Base-by-base conservation (phyloP, 2,113 vertebrate genomes). In the Dinomys branickii region DNA sequence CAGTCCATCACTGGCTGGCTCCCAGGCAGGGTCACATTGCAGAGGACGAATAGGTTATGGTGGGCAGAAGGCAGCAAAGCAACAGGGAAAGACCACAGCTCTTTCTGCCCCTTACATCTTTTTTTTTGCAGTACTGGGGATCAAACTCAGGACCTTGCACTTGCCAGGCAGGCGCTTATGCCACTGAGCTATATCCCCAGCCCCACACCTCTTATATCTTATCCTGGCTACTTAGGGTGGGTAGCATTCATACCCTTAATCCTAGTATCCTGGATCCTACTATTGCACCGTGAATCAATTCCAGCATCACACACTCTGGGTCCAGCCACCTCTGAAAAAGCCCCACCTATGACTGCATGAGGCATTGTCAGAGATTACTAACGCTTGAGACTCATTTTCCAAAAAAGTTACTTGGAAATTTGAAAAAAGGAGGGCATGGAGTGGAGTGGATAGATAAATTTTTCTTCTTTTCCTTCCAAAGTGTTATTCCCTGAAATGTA, bases 401-500 rank as follows among this genome's bases (percentile, higher is more conserved):
- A 47, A 81, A 89, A 41, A 19, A n/a, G n/a, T n/a, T n/a, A n/a
- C n/a, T n/a, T 22, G n/a, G 47, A 67, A 7, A 83, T 75, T 90
- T 90, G 65, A 80, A 78, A 59, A 56, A 73, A 41, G 35, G 54
- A 5, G n/a, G 7, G 41, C 6, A 28, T n/a, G 30, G n/a, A 33
- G 20, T n/a, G 17, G 4, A 5, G 35, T 33, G 47, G 22, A 30
- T 65, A 58, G 69, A 38, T 77, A 52, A 17, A 35, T 69, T n/a
- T 85, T 8, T 93, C n/a, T 20, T 71, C 26, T 84, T 82, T 22
- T 94, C 75, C n/a, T 83, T 91, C 50, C 17, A 78, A 78, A 89
- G 59, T 90, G 24, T 92, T 63, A 5, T n/a, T 90, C 28, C 33
- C 24, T 91, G 59, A 95, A 83, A 86, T 56, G 19, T 65, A 17